phyloP scores from a whole-genome alignment of 2,797 vertebrate species.

The Falco cherrug region DNA sequence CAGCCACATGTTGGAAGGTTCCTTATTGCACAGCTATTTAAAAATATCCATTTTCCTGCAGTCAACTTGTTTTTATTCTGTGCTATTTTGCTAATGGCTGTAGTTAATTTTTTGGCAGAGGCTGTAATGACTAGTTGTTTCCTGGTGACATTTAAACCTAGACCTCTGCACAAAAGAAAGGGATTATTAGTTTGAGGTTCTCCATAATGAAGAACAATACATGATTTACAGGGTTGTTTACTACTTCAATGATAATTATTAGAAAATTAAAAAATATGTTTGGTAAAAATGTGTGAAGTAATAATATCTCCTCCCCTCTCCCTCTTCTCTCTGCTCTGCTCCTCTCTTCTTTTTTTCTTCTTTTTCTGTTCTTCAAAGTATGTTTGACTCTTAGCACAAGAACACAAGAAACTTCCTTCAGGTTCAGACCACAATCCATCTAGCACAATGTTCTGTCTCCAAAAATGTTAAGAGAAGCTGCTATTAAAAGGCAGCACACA shows the following conservation, averaged over 20 bases:
- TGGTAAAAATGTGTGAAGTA: neutral
- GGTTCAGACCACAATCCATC: neutral
- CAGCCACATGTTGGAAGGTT: neutral
- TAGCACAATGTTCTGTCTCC: neutral
- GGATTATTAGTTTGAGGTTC: neutral
- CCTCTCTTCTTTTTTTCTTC: too few relatives aligned
- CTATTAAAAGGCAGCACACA: neutral
- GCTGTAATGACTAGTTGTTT: slow-evolving; percentile 1
- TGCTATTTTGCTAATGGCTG: neutral
- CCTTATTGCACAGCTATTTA: neutral
- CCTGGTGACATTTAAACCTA: neutral
- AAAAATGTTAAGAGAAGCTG: neutral
- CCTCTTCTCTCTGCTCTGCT: too few relatives aligned
- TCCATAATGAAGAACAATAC: neutral
- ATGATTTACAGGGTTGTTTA: slow-evolving; percentile 25
- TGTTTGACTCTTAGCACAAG: neutral
- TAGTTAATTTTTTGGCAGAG: slow-evolving; percentile 31
- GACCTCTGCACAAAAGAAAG: neutral
- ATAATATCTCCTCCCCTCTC: neutral
- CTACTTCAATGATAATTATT: neutral
- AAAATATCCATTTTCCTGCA: neutral
- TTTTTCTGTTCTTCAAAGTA: neutral
- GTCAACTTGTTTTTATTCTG: neutral
- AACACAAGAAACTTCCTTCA: neutral
- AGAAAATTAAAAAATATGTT: neutral